A percentile compares a stretch with the other conserved stretches of the same genome.
These are phyloP conservation scores for Bombus difficillimus DNA, from an alignment of 1,140 invertebrate species.

Conservation along the genomic window DNA sequence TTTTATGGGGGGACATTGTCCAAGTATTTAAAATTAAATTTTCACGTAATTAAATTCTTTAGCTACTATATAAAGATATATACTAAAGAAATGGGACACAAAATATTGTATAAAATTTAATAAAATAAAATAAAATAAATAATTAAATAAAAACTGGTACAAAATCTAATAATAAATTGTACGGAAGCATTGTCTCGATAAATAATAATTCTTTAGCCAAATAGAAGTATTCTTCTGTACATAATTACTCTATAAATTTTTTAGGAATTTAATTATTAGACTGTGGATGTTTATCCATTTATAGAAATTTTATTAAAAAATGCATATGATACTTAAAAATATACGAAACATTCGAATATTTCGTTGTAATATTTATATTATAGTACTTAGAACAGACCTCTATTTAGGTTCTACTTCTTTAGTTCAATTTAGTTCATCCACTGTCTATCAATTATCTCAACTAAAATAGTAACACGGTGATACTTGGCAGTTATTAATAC, in stretches of 20 bases:
- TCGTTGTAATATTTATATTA: too few relatives aligned
- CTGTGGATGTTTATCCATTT: too few relatives aligned
- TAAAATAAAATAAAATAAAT: too few relatives aligned
- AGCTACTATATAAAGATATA: background rate
- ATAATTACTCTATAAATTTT: background rate
- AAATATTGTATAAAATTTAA: background rate
- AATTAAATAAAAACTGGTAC: background rate
- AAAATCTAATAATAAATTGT: background rate
- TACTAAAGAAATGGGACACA: background rate
- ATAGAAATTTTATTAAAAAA: too few relatives aligned
- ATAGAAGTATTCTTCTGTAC: background rate
- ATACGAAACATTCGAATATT: too few relatives aligned
- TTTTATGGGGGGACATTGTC: constrained; percentile 2
- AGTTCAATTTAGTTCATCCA: background rate
- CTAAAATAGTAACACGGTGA: background rate
- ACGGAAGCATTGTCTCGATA: background rate
- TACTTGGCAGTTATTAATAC: background rate
- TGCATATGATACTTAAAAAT: too few relatives aligned
- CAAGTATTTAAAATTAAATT: background rate
- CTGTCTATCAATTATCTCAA: background rate
- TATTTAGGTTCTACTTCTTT: too few relatives aligned
- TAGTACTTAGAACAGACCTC: too few relatives aligned
- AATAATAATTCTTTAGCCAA: background rate
- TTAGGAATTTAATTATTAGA: too few relatives aligned
- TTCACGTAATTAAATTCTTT: background rate